Conservation (phyloP, 2,888 invertebrate species). For the Tribolium freemani region DNA sequence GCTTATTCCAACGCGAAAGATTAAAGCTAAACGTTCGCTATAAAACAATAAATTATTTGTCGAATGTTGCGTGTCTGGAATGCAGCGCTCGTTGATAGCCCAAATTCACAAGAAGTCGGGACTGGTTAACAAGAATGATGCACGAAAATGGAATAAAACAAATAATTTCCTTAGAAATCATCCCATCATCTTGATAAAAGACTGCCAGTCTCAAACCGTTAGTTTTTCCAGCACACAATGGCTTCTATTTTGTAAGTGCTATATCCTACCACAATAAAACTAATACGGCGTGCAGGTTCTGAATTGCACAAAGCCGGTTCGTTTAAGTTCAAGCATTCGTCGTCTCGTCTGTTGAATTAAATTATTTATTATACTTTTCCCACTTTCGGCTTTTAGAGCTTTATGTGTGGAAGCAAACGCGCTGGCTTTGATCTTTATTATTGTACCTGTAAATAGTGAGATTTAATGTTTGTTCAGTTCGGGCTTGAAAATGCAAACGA, state of each 20-base stretch:
- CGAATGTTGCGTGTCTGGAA: background rate
- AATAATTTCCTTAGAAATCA: background rate
- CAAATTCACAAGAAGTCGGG: background rate
- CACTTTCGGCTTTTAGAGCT: conserved; percentile 21
- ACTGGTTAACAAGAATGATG: background rate
- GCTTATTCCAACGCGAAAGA: background rate
- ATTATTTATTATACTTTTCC: conserved; percentile 30
- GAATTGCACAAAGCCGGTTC: conserved; percentile 20
- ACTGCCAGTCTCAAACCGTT: background rate
- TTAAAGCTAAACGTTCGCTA: background rate
- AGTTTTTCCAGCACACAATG: conserved; percentile 1
- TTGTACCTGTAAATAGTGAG: conserved; percentile 25
- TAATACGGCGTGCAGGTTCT: conserved; percentile 11
- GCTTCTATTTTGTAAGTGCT: conserved; percentile 10
- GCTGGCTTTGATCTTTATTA: conserved; percentile 31
- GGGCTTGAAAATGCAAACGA: conserved; percentile 7
- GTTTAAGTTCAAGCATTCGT: conserved; percentile 17
- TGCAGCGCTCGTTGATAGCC: background rate
- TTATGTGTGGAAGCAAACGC: conserved; percentile 6
- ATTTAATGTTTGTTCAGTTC: conserved; percentile 22
- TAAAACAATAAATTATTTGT: background rate
- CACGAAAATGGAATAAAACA: background rate
- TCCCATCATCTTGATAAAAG: background rate
- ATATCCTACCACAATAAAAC: conserved; percentile 5
- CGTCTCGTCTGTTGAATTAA: conserved; percentile 20